Conservation (phyloP, 1,140 invertebrate species). For the Tenebrio molitor region DNA sequence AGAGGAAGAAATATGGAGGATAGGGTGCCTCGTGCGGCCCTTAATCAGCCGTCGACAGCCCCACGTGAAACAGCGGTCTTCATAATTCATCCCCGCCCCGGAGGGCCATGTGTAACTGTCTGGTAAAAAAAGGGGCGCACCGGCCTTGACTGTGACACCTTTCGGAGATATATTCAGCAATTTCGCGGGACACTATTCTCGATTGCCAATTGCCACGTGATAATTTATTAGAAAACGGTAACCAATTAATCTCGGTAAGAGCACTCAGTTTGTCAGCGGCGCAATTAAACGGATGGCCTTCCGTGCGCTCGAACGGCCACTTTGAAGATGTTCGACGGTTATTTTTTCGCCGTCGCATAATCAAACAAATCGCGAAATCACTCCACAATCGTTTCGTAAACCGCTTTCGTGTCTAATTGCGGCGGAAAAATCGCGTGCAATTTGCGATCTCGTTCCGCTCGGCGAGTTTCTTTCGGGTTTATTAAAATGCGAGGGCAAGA, state of each 20-base stretch:
- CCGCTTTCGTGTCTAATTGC: neutral
- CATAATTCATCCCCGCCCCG: too few relatives aligned
- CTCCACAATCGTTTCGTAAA: neutral
- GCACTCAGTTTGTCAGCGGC: conserved; percentile 34
- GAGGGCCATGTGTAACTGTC: too few relatives aligned
- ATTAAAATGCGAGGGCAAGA: too few relatives aligned
- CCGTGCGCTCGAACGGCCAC: neutral
- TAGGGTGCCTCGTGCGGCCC: too few relatives aligned
- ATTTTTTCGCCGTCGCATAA: neutral
- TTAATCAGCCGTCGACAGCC: too few relatives aligned
- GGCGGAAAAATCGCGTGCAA: neutral
- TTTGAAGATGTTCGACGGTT: neutral
- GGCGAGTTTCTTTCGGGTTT: too few relatives aligned
- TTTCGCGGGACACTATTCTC: neutral
- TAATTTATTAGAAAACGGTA: conserved; percentile 38
- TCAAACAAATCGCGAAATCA: conserved; percentile 4
- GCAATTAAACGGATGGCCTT: conserved; percentile 38
- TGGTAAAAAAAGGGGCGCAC: too few relatives aligned
- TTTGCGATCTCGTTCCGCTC: too few relatives aligned
- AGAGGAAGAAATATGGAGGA: too few relatives aligned
- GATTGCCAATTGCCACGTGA: conserved; percentile 16
- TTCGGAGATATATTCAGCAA: conserved; percentile 17
- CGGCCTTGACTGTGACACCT: neutral
- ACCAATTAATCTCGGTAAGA: conserved; percentile 34
- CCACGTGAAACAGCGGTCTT: too few relatives aligned